phyloP scores from a whole-genome alignment of 2,797 vertebrate species.

The Megalops cyprinoides region DNA sequence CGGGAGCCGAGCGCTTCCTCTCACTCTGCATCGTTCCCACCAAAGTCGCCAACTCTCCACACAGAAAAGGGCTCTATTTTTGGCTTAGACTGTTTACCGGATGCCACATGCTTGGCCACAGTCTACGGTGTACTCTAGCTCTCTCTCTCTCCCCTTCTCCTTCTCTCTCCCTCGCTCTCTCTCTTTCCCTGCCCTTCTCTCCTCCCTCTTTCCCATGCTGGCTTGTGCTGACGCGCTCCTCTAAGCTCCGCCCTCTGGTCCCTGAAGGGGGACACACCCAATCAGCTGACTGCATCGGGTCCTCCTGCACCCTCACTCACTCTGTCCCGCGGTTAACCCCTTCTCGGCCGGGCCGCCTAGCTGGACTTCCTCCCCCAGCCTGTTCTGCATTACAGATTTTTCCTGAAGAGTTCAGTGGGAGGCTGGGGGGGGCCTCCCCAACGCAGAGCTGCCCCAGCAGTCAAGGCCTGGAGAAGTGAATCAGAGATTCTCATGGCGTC shows the following conservation, averaged over 20 bases:
- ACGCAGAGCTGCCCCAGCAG: background rate
- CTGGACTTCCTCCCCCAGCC: background rate
- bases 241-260: constrained; percentile 33
- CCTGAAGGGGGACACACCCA: constrained; percentile 38
- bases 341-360: constrained; percentile 10
- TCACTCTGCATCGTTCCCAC: constrained; percentile 42
- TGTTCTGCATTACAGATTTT: background rate
- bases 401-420: background rate
- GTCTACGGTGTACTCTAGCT: constrained; percentile 44
- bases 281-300: constrained; percentile 59
- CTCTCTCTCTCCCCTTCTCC: background rate
- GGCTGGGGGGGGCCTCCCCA: background rate
- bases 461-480: background rate
- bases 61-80: constrained; percentile 64
- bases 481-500: too few relatives aligned
- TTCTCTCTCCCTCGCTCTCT: background rate
- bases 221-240: constrained; percentile 13
- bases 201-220: constrained; percentile 46
- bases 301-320: constrained; percentile 33
- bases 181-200: constrained; percentile 42
- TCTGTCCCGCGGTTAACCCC: constrained; percentile 36
- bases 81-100: constrained; percentile 56
- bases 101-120: constrained; percentile 56
- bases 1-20: constrained; percentile 50
- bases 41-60: constrained; percentile 48